Conservation (phyloP, 2,797 vertebrate species). For the Gymnopithys bicolor region DNA sequence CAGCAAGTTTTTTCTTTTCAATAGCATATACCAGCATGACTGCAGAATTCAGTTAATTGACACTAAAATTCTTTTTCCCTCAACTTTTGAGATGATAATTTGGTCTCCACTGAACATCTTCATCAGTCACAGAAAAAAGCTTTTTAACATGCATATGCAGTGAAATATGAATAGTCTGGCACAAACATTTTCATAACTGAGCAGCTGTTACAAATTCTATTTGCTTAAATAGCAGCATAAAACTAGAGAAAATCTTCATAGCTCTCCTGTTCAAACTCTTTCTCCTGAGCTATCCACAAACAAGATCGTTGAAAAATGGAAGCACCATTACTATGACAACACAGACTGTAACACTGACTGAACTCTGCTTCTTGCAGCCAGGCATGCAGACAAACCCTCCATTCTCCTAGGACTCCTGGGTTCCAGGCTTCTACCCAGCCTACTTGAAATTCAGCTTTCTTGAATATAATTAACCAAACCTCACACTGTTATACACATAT, state of each 20-base stretch:
- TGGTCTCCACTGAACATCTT: neutral
- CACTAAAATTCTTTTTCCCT: neutral
- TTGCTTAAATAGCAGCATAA: neutral
- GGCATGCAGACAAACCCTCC: neutral
- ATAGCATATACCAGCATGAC: neutral
- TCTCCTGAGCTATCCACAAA: neutral
- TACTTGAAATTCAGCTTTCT: slow-evolving; percentile 1
- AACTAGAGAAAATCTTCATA: neutral
- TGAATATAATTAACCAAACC: neutral
- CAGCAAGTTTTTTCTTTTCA: neutral
- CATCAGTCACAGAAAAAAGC: neutral
- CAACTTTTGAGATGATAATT: neutral
- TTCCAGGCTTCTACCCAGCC: neutral
- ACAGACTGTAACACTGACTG: neutral
- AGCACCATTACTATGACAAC: neutral
- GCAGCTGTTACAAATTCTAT: neutral
- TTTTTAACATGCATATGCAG: neutral
- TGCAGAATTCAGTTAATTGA: neutral
- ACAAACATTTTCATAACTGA: neutral
- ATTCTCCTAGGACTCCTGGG: neutral
- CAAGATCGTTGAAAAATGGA: neutral
- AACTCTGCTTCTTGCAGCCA: neutral
- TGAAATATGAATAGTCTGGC: neutral
- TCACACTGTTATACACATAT: neutral
- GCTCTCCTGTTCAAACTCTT: neutral